phyloP scores from a whole-genome alignment of 2,113 vertebrate genomes.

The Junco hyemalis region DNA sequence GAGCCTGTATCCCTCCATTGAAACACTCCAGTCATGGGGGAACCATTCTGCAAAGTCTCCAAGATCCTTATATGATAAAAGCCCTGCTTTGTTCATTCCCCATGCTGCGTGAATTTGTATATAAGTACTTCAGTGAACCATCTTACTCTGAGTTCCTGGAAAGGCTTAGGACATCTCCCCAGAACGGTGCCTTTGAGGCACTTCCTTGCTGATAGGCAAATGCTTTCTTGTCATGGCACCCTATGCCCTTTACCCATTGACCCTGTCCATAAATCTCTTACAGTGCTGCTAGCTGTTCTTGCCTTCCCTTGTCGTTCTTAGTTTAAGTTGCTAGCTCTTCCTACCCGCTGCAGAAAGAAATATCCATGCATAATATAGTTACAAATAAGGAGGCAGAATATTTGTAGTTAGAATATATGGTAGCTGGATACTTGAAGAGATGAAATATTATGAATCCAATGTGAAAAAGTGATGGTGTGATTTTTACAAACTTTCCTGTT shows the following conservation, averaged over 20 bases:
- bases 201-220: not conserved
- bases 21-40: not conserved
- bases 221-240: not conserved
- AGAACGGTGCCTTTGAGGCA: not conserved
- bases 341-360: not conserved
- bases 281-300: not conserved
- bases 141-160: not conserved
- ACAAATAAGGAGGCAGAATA: not conserved
- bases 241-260: not conserved
- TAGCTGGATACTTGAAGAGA: not conserved
- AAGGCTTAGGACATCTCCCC: not conserved
- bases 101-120: not conserved
- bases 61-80: not conserved
- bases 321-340: not conserved
- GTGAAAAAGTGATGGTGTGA: not conserved
- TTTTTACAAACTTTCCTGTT: not conserved
- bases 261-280: rapidly evolving
- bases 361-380: not conserved
- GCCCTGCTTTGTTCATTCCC: not conserved
- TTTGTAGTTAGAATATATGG: not conserved
- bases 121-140: not conserved
- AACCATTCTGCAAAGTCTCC: not conserved
- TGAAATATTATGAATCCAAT: not conserved
- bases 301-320: not conserved
- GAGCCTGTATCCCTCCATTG: not conserved